Evolutionary conservation across 2,797 vertebrate species (phyloP).

Genomic region (Callimico goeldii): DNA sequence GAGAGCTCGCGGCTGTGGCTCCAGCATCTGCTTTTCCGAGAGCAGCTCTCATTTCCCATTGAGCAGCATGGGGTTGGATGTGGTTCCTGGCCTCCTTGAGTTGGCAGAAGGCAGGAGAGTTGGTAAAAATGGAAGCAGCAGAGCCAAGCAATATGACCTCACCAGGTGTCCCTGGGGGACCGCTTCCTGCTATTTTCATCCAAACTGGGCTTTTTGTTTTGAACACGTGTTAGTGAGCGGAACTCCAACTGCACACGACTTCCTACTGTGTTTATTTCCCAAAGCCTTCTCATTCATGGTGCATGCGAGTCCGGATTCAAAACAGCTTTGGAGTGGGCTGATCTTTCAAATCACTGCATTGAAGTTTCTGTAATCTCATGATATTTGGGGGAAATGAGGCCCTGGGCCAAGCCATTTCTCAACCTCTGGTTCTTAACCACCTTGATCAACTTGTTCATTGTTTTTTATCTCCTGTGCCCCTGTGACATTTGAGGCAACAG

Average conservation of each 20-base stretch:
- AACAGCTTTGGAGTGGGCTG: not conserved
- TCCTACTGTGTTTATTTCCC: slow-evolving; percentile 82
- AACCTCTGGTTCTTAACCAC: not conserved
- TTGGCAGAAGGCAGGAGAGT: slow-evolving; percentile 48
- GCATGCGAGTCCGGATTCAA: not conserved
- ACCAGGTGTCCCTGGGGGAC: slow-evolving; percentile 78
- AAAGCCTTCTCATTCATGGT: slow-evolving; percentile 74
- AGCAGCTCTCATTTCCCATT: not conserved
- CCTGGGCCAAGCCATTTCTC: not conserved
- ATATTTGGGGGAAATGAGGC: not conserved
- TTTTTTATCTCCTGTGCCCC: not conserved
- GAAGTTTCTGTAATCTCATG: not conserved
- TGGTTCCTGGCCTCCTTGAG: slow-evolving; percentile 23
- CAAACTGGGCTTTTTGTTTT: slow-evolving; percentile 72
- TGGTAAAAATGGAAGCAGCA: slow-evolving; percentile 60
- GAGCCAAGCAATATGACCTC: slow-evolving; percentile 66
- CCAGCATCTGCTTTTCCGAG: not conserved
- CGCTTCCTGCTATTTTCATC: slow-evolving; percentile 74
- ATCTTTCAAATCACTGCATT: not conserved
- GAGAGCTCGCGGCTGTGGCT: not conserved
- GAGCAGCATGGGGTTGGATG: not conserved
- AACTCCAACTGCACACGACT: slow-evolving; percentile 75
- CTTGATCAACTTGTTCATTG: not conserved
- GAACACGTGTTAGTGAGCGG: slow-evolving; percentile 78
- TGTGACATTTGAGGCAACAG: not conserved